Conservation (phyloP, 2,113 vertebrate species). For the Pycnonotus jocosus region DNA sequence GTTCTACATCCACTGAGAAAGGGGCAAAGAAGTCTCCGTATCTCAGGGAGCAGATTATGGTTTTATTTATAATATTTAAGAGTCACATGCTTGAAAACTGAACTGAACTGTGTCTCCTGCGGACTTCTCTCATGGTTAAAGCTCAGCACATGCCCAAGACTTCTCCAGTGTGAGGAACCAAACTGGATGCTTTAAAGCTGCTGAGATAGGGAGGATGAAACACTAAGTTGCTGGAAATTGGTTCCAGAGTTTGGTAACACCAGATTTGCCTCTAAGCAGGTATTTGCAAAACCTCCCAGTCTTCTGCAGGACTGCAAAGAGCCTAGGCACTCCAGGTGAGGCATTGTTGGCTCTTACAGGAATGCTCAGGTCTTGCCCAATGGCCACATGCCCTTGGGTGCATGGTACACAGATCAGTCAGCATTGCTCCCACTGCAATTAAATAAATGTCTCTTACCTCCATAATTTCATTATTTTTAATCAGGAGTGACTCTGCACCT, state of each 20-base stretch:
- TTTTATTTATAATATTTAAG: neutral
- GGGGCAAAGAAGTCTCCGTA: neutral
- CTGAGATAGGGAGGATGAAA: neutral
- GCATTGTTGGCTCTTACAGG: neutral
- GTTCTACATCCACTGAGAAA: neutral
- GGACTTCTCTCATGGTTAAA: neutral
- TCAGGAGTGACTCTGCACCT: constrained; percentile 91
- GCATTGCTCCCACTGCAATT: neutral
- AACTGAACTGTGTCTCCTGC: neutral
- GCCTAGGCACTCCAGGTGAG: neutral
- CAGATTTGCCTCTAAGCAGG: neutral
- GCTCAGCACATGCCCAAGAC: neutral
- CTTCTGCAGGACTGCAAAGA: neutral
- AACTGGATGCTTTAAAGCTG: neutral
- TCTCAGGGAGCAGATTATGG: neutral
- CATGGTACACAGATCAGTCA: neutral
- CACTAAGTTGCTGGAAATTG: neutral
- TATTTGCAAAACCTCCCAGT: neutral
- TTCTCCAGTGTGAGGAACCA: neutral
- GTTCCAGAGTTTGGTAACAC: neutral
- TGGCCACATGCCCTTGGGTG: accelerated
- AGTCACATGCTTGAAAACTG: neutral
- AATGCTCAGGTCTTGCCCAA: neutral
- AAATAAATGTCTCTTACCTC: constrained; percentile 78
- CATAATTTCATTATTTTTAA: constrained; percentile 94